Evolutionary conservation across 2,797 vertebrate species (phyloP).

Genomic region (Sebastes taczanowskii): DNA sequence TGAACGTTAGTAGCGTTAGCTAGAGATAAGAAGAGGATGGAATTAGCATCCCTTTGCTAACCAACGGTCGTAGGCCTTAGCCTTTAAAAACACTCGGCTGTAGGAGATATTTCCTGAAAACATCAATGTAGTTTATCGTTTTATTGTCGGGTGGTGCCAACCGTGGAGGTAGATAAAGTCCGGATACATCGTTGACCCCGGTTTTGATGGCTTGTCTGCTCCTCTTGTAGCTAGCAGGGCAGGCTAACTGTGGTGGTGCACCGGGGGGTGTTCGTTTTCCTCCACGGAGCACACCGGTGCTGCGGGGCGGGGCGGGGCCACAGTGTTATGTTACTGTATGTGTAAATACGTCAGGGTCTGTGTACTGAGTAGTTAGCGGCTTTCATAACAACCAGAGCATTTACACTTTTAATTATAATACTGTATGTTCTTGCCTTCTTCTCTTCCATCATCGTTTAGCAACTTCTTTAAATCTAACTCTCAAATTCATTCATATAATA

Average conservation of each 20-base stretch:
- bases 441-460: too few relatives aligned
- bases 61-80: conserved; percentile 37
- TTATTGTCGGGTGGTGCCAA: neutral
- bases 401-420: neutral
- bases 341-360: neutral
- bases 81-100: neutral
- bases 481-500: too few relatives aligned
- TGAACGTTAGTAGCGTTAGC: conserved; percentile 34
- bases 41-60: conserved; percentile 59
- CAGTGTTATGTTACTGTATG: neutral
- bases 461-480: too few relatives aligned
- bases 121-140: neutral
- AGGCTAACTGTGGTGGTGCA: conserved; percentile 59
- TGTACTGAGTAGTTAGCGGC: neutral
- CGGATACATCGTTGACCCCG: neutral
- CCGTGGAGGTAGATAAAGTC: neutral
- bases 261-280: conserved; percentile 58
- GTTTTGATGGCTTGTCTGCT: conserved; percentile 24
- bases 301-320: conserved; percentile 16
- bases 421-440: too few relatives aligned
- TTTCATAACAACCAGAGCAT: neutral
- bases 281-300: conserved; percentile 43
- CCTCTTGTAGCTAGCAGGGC: conserved; percentile 45
- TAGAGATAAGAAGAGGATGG: conserved; percentile 53
- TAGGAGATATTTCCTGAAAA: neutral